phyloP scores from a whole-genome alignment of 2,797 vertebrate genomes.

The Catharus ustulatus region DNA sequence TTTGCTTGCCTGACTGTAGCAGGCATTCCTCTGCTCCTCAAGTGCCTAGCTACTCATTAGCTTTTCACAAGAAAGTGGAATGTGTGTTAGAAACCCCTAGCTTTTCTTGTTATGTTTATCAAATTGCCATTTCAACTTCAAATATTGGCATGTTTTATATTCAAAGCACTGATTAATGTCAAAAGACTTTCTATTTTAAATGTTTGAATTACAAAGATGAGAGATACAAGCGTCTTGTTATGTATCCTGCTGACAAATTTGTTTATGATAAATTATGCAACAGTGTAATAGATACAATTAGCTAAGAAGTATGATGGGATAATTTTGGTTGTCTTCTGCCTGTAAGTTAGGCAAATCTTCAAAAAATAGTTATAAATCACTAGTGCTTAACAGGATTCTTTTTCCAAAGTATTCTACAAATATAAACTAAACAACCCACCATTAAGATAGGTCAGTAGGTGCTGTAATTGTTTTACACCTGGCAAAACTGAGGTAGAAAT shows the following conservation, averaged over 20 bases:
- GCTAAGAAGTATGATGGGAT: neutral
- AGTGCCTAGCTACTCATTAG: neutral
- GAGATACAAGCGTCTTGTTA: neutral
- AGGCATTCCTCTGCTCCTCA: neutral
- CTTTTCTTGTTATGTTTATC: neutral
- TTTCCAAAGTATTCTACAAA: neutral
- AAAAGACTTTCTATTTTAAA: neutral
- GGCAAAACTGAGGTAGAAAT: neutral
- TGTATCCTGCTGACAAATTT: neutral
- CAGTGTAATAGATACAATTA: neutral
- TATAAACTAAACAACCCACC: neutral
- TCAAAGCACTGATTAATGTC: neutral
- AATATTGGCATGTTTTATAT: neutral
- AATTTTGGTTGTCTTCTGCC: neutral
- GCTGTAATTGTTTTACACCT: neutral
- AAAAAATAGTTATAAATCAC: neutral
- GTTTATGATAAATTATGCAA: neutral
- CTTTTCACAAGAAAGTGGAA: neutral
- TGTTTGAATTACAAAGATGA: neutral
- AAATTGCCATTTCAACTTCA: neutral
- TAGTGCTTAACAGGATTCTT: neutral
- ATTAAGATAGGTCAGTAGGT: neutral
- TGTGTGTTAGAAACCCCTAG: neutral
- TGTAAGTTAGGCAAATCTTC: neutral
- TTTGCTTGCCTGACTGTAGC: slow-evolving; percentile 2